phyloP scores from a whole-genome alignment of 2,888 invertebrate species.

The Ophioninae sp. region DNA sequence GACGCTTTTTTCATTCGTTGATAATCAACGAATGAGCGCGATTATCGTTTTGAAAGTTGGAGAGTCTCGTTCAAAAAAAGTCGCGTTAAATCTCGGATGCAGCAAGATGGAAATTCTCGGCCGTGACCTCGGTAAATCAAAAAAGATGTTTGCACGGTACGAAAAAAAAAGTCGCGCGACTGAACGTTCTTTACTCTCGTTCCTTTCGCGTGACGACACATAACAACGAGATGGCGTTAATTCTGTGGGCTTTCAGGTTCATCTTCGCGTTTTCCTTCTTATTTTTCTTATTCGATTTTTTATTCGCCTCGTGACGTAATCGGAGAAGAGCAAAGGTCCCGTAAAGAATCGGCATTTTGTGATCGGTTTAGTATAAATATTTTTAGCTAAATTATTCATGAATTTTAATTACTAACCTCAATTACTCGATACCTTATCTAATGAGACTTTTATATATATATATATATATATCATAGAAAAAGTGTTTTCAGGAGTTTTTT shows the following conservation, averaged over 20 bases:
- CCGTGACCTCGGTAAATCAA: slow-evolving; percentile 57
- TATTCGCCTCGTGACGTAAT: background rate
- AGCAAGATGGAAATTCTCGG: slow-evolving; percentile 29
- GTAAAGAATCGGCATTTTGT: background rate
- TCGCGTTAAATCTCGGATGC: slow-evolving; percentile 2
- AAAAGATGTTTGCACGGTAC: slow-evolving; percentile 37
- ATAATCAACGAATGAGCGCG: background rate
- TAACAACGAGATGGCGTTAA: slow-evolving; percentile 31
- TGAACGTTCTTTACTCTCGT: slow-evolving; percentile 6
- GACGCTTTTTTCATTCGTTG: background rate
- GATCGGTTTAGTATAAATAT: too few relatives aligned
- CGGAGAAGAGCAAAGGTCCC: background rate
- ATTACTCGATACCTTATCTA: too few relatives aligned
- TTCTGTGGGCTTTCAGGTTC: background rate
- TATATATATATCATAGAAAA: too few relatives aligned
- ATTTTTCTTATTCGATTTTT: background rate
- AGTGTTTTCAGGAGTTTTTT: too few relatives aligned
- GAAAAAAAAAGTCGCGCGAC: slow-evolving; percentile 33
- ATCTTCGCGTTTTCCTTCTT: background rate
- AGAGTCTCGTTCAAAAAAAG: too few relatives aligned
- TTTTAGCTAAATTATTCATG: too few relatives aligned
- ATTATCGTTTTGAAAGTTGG: background rate
- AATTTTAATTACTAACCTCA: too few relatives aligned
- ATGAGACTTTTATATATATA: too few relatives aligned
- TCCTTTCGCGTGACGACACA: slow-evolving; percentile 10